These are phyloP conservation scores for Rhadina sibilatrix DNA, from an alignment of 2,113 vertebrate species.

Conservation along the genomic window DNA sequence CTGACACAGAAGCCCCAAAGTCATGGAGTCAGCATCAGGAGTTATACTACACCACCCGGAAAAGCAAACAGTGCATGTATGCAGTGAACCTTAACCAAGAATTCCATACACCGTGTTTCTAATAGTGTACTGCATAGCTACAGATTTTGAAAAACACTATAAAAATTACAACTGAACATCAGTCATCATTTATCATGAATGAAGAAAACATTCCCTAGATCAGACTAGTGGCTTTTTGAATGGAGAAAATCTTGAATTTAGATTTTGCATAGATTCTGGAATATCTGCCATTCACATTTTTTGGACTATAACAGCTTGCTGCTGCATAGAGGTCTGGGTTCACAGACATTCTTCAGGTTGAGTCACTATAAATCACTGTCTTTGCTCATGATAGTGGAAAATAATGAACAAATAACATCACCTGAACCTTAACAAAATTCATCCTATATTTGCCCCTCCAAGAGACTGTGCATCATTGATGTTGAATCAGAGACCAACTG, in stretches of 20 bases:
- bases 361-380: not conserved
- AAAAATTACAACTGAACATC: not conserved
- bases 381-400: constrained; percentile 26
- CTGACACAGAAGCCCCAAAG: not conserved
- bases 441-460: not conserved
- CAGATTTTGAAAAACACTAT: not conserved
- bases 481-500: not conserved
- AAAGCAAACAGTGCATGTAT: not conserved
- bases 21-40: not conserved
- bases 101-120: not conserved
- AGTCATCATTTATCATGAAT: not conserved
- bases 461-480: not conserved
- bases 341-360: not conserved
- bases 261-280: not conserved
- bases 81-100: not conserved
- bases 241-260: not conserved
- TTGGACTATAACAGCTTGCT: not conserved
- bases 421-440: not conserved
- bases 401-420: constrained; percentile 2
- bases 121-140: not conserved
- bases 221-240: not conserved
- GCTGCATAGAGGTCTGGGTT: not conserved
- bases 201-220: not conserved
- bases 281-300: not conserved
- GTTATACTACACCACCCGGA: not conserved